These are phyloP conservation scores for Grallaria varia DNA, from an alignment of 2,113 vertebrate species.

Conservation along the genomic window DNA sequence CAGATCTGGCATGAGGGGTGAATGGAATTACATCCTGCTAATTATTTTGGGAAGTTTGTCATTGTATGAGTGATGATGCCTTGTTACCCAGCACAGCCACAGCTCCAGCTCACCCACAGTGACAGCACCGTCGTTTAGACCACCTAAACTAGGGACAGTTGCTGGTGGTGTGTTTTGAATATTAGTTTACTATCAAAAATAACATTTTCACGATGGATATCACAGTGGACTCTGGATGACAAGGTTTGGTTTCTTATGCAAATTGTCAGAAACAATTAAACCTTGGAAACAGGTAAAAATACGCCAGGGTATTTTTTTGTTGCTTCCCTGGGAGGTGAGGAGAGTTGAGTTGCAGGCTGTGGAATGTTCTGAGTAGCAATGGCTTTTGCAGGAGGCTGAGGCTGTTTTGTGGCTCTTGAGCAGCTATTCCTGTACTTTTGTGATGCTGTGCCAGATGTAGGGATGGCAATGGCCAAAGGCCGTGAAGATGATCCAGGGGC, in stretches of 20 bases:
- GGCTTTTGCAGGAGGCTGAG: background rate
- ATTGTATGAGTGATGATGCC: background rate
- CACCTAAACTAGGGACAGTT: background rate
- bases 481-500: no score
- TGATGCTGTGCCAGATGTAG: background rate
- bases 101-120: background rate
- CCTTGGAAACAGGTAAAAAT: background rate
- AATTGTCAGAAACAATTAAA: background rate
- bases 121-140: background rate
- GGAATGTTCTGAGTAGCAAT: background rate
- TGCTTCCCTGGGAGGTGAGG: background rate
- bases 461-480: background rate
- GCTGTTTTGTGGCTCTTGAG: background rate
- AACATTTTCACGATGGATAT: background rate
- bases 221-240: background rate
- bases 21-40: background rate
- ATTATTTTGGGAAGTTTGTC: constrained; percentile 21
- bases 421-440: accelerated
- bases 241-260: background rate
- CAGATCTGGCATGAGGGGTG: background rate
- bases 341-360: background rate
- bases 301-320: background rate
- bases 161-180: background rate
- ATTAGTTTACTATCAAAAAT: background rate
- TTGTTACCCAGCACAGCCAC: background rate